phyloP scores from a whole-genome alignment of 1,140 invertebrate genomes.

The Zaprionus gabonicus region DNA sequence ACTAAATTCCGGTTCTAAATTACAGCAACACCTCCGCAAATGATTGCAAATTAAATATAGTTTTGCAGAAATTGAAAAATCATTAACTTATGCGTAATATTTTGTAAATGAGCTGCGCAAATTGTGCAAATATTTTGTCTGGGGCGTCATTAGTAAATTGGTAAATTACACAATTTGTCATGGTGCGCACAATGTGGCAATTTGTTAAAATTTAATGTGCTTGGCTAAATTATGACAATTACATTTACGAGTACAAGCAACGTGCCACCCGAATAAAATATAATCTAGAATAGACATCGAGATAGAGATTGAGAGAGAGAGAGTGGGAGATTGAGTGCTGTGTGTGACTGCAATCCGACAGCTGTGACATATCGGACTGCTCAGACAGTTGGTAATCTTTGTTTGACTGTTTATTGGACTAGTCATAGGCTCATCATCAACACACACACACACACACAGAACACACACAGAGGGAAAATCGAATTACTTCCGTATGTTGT shows the following conservation, averaged over 20 bases:
- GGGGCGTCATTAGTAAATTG: constrained; percentile 19
- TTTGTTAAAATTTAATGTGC: constrained; percentile 61
- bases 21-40: not conserved
- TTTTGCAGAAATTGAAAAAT: constrained; percentile 8
- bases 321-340: not conserved
- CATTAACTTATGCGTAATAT: constrained; percentile 18
- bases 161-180: constrained; percentile 36
- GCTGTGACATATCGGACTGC: constrained; percentile 35
- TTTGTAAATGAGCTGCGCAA: constrained; percentile 4
- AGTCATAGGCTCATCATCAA: constrained; percentile 67
- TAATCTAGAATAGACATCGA: constrained; percentile 20
- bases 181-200: constrained; percentile 30
- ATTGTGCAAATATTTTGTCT: constrained; percentile 12
- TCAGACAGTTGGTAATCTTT: constrained; percentile 43
- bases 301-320: not conserved
- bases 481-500: constrained; percentile 78
- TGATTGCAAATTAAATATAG: constrained; percentile 3
- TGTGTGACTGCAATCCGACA: constrained; percentile 31
- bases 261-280: constrained; percentile 28
- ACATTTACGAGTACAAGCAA: constrained; percentile 35
- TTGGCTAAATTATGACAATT: constrained; percentile 71
- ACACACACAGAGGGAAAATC: constrained; percentile 60
- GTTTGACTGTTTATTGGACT: constrained; percentile 47
- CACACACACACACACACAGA: constrained; percentile 54
- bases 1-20: not conserved